These are phyloP conservation scores for Lindbergichthys nudifrons DNA, from an alignment of 2,797 vertebrate genomes.

Conservation along the genomic window DNA sequence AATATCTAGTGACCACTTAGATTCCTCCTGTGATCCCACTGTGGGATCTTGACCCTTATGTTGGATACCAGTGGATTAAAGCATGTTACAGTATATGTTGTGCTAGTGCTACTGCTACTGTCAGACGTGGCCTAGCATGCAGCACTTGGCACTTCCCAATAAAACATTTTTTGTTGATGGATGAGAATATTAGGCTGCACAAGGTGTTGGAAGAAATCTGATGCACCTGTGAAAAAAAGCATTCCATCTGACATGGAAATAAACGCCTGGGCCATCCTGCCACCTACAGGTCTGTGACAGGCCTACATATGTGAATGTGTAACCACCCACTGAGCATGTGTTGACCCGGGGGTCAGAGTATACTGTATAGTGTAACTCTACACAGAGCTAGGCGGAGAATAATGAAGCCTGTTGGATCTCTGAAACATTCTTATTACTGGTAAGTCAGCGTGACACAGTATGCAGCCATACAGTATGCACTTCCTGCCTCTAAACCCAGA, in stretches of 20 bases:
- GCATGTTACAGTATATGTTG: not conserved
- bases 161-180: not conserved
- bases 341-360: conserved; percentile 27
- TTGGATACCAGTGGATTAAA: not conserved
- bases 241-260: conserved; percentile 14
- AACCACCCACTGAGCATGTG: conserved; percentile 17
- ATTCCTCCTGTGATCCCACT: not conserved
- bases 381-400: conserved; percentile 40
- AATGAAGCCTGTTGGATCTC: conserved; percentile 50
- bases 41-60: not conserved
- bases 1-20: not conserved
- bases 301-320: conserved; percentile 13
- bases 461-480: conserved; percentile 47
- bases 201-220: conserved; percentile 13
- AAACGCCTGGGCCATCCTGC: conserved; percentile 41
- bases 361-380: conserved; percentile 25
- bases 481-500: conserved; percentile 68
- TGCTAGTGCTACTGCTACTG: not conserved
- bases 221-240: conserved; percentile 35
- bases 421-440: conserved; percentile 46
- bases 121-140: not conserved
- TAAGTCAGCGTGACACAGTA: conserved; percentile 63
- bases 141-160: not conserved
- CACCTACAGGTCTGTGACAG: conserved; percentile 44
- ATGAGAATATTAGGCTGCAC: conserved; percentile 12